Evolutionary conservation across 2,888 invertebrate genomes (phyloP).

Genomic region (Dryobota labecula): DNA sequence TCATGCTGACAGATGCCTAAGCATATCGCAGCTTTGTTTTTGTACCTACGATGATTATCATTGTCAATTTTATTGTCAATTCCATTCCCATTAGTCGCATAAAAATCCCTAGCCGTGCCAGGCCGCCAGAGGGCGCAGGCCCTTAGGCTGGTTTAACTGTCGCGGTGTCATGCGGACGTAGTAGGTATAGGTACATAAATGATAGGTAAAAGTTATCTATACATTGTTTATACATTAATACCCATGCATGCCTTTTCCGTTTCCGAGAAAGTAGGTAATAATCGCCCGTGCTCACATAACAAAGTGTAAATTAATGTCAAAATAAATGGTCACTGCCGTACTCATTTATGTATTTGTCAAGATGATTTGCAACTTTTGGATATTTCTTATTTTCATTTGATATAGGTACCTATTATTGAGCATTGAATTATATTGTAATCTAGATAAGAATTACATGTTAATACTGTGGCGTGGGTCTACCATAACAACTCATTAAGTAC

Average conservation of each 20-base stretch:
- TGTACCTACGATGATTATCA: too few relatives aligned
- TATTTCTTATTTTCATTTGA: conserved; percentile 14
- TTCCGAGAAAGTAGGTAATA: conserved; percentile 40
- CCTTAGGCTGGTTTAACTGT: not conserved
- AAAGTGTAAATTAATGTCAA: conserved; percentile 41
- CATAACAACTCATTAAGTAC: conserved; percentile 9
- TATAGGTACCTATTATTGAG: not conserved
- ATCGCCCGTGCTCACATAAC: conserved; percentile 27
- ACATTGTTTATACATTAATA: conserved; percentile 16
- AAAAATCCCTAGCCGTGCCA: too few relatives aligned
- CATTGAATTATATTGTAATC: conserved; percentile 6
- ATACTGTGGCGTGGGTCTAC: not conserved
- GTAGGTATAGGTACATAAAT: not conserved
- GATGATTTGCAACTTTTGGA: conserved; percentile 11
- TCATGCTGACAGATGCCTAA: too few relatives aligned
- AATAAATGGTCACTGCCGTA: conserved; percentile 21
- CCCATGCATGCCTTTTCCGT: conserved; percentile 16
- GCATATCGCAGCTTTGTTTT: too few relatives aligned
- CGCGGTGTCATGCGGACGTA: not conserved
- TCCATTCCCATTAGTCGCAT: not conserved
- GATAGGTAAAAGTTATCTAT: conserved; percentile 1
- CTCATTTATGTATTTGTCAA: conserved; percentile 3
- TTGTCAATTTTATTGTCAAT: too few relatives aligned
- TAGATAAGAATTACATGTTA: conserved; percentile 14
- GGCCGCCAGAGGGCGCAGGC: too few relatives aligned